Base-by-base conservation (phyloP, 2,797 vertebrate genomes). In the Emydoidea blandingii region DNA sequence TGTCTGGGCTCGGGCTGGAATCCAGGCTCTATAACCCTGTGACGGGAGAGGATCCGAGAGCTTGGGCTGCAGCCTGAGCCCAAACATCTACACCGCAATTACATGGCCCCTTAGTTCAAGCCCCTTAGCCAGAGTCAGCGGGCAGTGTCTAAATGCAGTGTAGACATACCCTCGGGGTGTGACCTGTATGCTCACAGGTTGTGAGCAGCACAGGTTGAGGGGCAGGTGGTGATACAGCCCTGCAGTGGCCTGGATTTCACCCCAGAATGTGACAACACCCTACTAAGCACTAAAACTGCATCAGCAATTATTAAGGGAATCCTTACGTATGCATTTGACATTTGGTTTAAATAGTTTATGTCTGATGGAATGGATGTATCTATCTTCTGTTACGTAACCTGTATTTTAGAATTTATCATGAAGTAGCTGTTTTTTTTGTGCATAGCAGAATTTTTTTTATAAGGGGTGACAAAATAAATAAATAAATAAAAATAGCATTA, bases 331-430 rank as follows among this genome's bases (percentile, higher is more conserved):
- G 16, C 68, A 79, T 85, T 88, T 49, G 18, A 4, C 44, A 78
- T 84, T 87, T 85, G 84, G 87, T 47, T 87, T 79, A 83, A 92
- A 89, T 87, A 8, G 79, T 90, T 87, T 41, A 84, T 87, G 81
- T 4, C 19, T 93, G 50, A 81, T 47, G 2, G 80, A 19, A 34
- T 81, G 91, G 44, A 44, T 78, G 37, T 5, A n/a, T 53, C 76
- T 83, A 41, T 8, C 25, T 81, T 88, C 83, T 31, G 62, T 44
- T 72, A 34, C 5, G 34, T 90, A 86, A 88, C 2, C 29, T 76
- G 44, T 1, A 72, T 80, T 86, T 95, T 68, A 25, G 83, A 92
- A 92, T 87, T 79, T 86, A 65, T 93, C 47, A 62, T 31, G 47
- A 59, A 86, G 87, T 90, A 44, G 53, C 85, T 96, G 11, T 10